Evolutionary conservation across 2,888 invertebrate genomes (phyloP).

Genomic region (Salpingus planirostris): DNA sequence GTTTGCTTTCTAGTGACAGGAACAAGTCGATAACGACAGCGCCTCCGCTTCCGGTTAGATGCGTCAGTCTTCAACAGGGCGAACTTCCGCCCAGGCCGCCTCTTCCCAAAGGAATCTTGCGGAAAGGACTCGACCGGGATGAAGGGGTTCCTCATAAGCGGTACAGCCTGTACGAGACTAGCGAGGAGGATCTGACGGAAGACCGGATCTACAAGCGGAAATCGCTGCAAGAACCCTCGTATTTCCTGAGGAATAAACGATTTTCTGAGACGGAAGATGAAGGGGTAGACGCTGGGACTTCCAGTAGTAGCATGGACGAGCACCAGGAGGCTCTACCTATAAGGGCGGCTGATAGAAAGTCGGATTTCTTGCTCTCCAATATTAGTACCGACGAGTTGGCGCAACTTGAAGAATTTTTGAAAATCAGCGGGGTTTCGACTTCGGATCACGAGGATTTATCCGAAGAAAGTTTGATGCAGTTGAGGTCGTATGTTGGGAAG

Average conservation of each 20-base stretch:
- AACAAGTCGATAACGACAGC: slow-evolving; percentile 41
- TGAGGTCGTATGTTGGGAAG: slow-evolving; percentile 62
- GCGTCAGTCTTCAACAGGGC: slow-evolving; percentile 52
- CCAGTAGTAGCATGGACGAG: slow-evolving; percentile 52
- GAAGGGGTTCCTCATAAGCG: too few relatives aligned
- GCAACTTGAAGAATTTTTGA: slow-evolving; percentile 62
- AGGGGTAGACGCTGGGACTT: slow-evolving; percentile 47
- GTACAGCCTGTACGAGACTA: slow-evolving; percentile 73
- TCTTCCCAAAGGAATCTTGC: slow-evolving; percentile 61
- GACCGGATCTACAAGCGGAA: slow-evolving; percentile 53
- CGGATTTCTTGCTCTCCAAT: slow-evolving; percentile 29
- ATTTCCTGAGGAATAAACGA: slow-evolving; percentile 35
- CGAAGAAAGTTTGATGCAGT: slow-evolving; percentile 59
- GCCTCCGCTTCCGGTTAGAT: slow-evolving; percentile 58
- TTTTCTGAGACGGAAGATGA: slow-evolving; percentile 49
- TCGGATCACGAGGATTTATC: slow-evolving; percentile 56
- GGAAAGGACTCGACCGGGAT: slow-evolving; percentile 21
- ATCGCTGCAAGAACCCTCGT: slow-evolving; percentile 69
- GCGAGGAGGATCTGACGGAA: slow-evolving; percentile 44
- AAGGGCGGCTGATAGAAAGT: slow-evolving; percentile 13
- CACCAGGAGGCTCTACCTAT: slow-evolving; percentile 37
- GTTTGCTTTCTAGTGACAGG: slow-evolving; percentile 49
- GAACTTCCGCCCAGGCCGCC: slow-evolving; percentile 62
- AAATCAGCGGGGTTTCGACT: slow-evolving; percentile 60
- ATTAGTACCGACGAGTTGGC: slow-evolving; percentile 56